A percentile compares a stretch with the other conserved stretches of the same genome.
phyloP scores from a whole-genome alignment of 2,113 vertebrate species.

The Otolemur garnettii region DNA sequence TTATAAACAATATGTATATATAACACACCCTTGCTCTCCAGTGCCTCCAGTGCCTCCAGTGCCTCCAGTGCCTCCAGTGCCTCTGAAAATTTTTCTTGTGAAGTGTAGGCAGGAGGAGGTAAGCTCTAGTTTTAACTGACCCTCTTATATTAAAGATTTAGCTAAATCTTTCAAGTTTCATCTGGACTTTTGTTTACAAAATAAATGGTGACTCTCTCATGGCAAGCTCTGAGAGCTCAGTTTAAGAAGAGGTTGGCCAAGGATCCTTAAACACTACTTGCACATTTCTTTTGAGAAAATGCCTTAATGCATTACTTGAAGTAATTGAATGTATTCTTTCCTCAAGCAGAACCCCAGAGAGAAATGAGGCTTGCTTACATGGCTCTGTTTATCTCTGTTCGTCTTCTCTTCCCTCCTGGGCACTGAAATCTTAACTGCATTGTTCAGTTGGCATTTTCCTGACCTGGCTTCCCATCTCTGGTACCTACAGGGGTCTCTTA shows the following conservation, averaged over 20 bases:
- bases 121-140: conserved; percentile 32
- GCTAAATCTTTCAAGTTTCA: conserved; percentile 46
- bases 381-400: not conserved
- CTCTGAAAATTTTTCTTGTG: not conserved
- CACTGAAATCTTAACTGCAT: not conserved
- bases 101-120: conserved; percentile 6
- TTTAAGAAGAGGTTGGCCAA: not conserved
- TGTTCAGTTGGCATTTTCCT: not conserved
- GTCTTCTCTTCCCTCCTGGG: not conserved
- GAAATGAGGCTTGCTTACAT: not conserved
- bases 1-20: not conserved
- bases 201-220: not conserved
- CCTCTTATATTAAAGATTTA: conserved; percentile 48
- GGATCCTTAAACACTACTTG: not conserved
- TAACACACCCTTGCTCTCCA: not conserved
- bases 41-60: not conserved
- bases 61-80: not conserved
- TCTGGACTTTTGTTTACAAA: conserved; percentile 59
- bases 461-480: not conserved
- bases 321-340: not conserved
- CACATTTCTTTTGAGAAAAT: conserved; percentile 40
- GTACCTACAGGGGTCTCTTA: not conserved
- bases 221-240: not conserved
- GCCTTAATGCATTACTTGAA: not conserved
- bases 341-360: not conserved